phyloP scores from a whole-genome alignment of 2,888 invertebrate genomes.

The Minunthozetes semirufus region DNA sequence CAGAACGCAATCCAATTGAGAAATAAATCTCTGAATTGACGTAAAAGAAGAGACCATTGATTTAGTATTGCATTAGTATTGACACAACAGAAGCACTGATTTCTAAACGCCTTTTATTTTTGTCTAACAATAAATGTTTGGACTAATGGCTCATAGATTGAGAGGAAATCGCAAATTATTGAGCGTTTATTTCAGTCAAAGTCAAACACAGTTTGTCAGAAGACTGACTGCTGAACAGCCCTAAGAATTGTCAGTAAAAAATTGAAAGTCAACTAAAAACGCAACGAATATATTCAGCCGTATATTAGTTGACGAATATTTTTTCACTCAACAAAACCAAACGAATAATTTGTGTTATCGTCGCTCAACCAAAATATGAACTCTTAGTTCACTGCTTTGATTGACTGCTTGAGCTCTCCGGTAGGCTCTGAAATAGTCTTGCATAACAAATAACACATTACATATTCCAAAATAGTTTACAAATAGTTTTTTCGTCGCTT shows the following conservation, averaged over 20 bases:
- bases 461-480: background rate
- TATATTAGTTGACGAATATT: background rate
- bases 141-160: conserved; percentile 27
- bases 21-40: background rate
- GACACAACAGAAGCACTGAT: background rate
- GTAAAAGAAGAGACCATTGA: background rate
- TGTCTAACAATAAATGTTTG: conserved; percentile 23
- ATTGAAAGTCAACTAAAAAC: background rate
- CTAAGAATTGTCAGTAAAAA: background rate
- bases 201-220: conserved; percentile 18
- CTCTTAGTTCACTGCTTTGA: background rate
- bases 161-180: conserved; percentile 30
- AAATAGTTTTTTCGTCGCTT: background rate
- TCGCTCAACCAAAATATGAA: background rate
- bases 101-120: conserved; percentile 22
- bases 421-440: background rate
- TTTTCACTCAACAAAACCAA: background rate
- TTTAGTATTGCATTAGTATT: conserved; percentile 9
- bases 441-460: conserved; percentile 7
- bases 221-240: background rate
- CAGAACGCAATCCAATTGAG: background rate
- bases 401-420: background rate
- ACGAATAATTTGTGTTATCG: conserved; percentile 5
- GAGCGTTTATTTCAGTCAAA: conserved; percentile 15
- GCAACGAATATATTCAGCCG: background rate